Base-by-base conservation (phyloP, 2,113 vertebrate species). In the Apus apus region DNA sequence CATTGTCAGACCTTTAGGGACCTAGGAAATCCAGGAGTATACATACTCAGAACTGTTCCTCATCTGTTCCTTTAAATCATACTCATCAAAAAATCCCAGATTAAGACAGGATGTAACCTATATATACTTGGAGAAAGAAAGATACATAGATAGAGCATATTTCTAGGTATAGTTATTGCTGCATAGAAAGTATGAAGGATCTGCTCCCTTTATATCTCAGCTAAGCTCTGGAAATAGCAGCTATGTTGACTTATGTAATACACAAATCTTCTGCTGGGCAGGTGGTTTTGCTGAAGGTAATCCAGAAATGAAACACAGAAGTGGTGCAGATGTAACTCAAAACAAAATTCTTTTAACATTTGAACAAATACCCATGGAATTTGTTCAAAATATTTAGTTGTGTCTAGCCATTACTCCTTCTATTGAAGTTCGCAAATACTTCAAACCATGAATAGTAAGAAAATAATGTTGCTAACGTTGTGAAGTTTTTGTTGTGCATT, bases 151-250 rank as follows among this genome's bases (percentile, higher is more conserved):
- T 61, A 40, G 40, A 85, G 64, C 43, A 26, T 64, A 73, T 71
- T 86, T 96, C 30, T 58, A 77, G 29, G 60, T 88, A 18, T 65
- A 62, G 87, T 73, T 91, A 67, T 77, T 70, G 36, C 30, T 89
- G 36, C 70, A 65, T 36, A 60, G 16, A 75, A 89, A 57, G 43
- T 34, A 43, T 61, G n/a, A 84, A 81, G 57, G 11, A 20, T 26
- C 18, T 50, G 5, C 16, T 94, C 13, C 30, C 15, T 89, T 94
- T 91, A 30, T 81, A 72, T 79, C 62, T 87, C 30, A 62, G 50
- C 27, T 91, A 68, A 93, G 54, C 61, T 92, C 40, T 89, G 66
- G 87, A 94, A 96, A 96, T 70, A 95, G 62, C 81, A 94, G 50
- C 54, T 80, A 22, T 82, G 34, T 93, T 91, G 77, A 91, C 54